Base-by-base conservation (phyloP, 2,113 vertebrate genomes). In the Asarcornis scutulata region DNA sequence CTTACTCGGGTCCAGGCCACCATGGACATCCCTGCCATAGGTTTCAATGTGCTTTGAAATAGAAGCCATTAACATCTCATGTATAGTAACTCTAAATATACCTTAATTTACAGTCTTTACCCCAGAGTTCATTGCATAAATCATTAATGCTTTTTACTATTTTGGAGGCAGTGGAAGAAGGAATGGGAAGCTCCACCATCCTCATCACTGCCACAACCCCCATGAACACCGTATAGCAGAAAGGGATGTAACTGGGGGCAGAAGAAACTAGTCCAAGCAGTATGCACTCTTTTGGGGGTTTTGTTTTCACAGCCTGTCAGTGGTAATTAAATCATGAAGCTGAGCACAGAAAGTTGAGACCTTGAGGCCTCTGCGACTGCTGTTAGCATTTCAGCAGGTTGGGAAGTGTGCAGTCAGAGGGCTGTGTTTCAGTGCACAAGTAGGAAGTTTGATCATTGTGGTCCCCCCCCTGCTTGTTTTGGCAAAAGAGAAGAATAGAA, bases 41-140 rank as follows among this genome's bases (percentile, higher is more conserved):
- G 76, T 94, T 97, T 97, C 86, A 94, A 85, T 91, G 71, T 90
- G 62, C 46, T 96, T 90, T 92, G 96, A 97, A 97, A 97, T 97
- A 97, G 97, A 97, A 96, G 86, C 88, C 62, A 26, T 64, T 79
- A 68, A 12, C 52, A 83, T 82, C 83, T 96, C 91, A 83, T 67
- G 72, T 88, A 91, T 50, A 93, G 60, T 31, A 60, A 67, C 80
- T 93, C 67, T 93, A 97, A 95, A 96, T 92, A 94, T 71, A 94
- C 69, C 79, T 21, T 34, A 91, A 95, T 91, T 91, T 95, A 89
- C 59, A 73, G 14, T 84, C 86, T 86, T 91, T 91, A 75, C 7
- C 36, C 27, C 15, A 17, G 26, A 77, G 42, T 52, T 44, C n/a
- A 38, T 83, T 73, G 15, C 40, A 62, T 53, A 92, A 82, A 81